These are phyloP conservation scores for Philopedon plagiatum DNA, from an alignment of 2,888 invertebrate genomes.

Conservation along the genomic window DNA sequence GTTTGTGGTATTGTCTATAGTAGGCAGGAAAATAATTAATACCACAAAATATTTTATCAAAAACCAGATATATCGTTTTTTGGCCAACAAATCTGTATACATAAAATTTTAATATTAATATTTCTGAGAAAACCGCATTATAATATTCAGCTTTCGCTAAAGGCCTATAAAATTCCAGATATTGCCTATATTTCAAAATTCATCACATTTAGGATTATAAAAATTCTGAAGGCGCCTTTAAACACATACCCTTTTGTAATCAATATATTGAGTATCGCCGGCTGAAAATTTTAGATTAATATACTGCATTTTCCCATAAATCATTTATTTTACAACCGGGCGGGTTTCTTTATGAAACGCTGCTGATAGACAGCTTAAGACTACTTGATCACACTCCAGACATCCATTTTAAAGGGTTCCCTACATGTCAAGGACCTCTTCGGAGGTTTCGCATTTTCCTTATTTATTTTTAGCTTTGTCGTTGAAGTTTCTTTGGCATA, in stretches of 20 bases:
- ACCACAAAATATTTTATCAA: too few relatives aligned
- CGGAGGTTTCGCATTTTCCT: constrained; percentile 1
- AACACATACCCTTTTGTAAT: constrained; percentile 31
- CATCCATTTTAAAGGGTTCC: constrained; percentile 41
- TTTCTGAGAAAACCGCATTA: constrained; percentile 5
- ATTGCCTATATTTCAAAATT: constrained; percentile 32
- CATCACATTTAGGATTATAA: constrained; percentile 28
- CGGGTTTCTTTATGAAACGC: constrained; percentile 48
- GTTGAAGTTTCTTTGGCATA: background rate
- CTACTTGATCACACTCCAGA: constrained; percentile 54
- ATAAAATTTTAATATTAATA: constrained; percentile 3
- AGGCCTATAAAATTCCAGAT: constrained; percentile 2
- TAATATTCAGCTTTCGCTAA: background rate
- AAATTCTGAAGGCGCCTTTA: constrained; percentile 35
- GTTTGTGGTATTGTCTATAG: too few relatives aligned
- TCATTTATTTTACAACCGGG: constrained; percentile 52
- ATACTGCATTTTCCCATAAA: constrained; percentile 49
- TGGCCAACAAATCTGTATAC: too few relatives aligned
- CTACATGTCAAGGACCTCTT: constrained; percentile 27
- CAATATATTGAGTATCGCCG: constrained; percentile 10
- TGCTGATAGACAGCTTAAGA: constrained; percentile 55
- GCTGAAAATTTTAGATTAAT: constrained; percentile 20
- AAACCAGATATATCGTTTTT: too few relatives aligned
- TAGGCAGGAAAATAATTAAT: too few relatives aligned
- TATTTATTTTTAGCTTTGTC: constrained; percentile 14